Evolutionary conservation across 2,888 invertebrate genomes (phyloP).

Genomic region (Ethmia dodecea): DNA sequence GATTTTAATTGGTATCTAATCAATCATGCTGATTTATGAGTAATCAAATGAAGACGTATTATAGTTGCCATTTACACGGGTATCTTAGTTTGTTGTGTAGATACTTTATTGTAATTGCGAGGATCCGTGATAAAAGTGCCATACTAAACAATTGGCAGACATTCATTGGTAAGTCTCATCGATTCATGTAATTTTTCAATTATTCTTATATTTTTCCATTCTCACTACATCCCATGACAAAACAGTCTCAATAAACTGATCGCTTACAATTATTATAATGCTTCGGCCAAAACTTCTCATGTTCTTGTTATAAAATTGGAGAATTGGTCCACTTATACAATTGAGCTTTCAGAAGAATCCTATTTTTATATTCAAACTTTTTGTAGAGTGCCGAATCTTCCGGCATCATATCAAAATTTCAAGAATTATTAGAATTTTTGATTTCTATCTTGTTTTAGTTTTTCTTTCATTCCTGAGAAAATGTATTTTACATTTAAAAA

Average conservation of each 20-base stretch:
- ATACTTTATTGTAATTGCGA: conserved; percentile 33
- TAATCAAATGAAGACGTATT: conserved; percentile 24
- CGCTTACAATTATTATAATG: conserved; percentile 29
- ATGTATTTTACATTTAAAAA: conserved; percentile 32
- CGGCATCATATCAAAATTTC: conserved; percentile 58
- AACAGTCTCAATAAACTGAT: conserved; percentile 20
- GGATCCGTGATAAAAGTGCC: conserved; percentile 65
- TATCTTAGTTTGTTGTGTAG: conserved; percentile 29
- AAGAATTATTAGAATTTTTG: conserved; percentile 42
- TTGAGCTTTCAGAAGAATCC: conserved; percentile 70
- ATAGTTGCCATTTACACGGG: conserved; percentile 38
- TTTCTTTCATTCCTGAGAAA: conserved; percentile 45
- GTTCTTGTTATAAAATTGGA: conserved; percentile 33
- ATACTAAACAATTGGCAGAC: conserved; percentile 50
- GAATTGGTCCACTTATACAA: conserved; percentile 63
- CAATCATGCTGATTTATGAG: too few species aligned
- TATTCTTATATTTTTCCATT: neutral
- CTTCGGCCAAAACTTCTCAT: conserved; percentile 23
- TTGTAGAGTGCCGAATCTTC: conserved; percentile 51
- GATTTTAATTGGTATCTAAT: too few species aligned
- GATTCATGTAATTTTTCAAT: neutral
- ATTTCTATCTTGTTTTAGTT: conserved; percentile 29
- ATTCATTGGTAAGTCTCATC: neutral
- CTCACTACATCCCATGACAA: conserved; percentile 6
- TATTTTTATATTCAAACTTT: conserved; percentile 72